Evolutionary conservation across 1,140 invertebrate genomes (phyloP).

Genomic region (Lethocerus indicus): DNA sequence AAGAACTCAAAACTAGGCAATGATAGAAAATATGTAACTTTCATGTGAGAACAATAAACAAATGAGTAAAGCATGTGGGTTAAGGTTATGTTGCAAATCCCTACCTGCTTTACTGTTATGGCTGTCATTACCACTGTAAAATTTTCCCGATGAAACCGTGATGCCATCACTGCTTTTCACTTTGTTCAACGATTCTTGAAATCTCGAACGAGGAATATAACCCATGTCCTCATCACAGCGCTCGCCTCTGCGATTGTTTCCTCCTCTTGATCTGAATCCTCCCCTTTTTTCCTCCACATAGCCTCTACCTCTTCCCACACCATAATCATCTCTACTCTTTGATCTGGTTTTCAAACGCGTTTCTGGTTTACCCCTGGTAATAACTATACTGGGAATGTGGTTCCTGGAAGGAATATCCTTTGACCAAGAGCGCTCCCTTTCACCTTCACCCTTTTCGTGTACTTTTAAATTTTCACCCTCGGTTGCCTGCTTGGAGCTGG

Average conservation of each 20-base stretch:
- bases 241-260: not conserved
- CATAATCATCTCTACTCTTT: slow-evolving; percentile 9
- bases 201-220: not conserved
- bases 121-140: not conserved
- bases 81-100: too few relatives aligned
- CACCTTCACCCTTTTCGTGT: not conserved
- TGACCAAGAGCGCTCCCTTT: not conserved
- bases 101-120: not conserved
- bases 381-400: slow-evolving; percentile 1
- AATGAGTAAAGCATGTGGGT: too few relatives aligned
- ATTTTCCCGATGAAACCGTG: not conserved
- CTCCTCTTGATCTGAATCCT: slow-evolving; percentile 1
- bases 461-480: not conserved
- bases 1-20: not conserved
- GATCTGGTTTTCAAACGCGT: slow-evolving; percentile 7
- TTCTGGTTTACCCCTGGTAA: not conserved
- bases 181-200: not conserved
- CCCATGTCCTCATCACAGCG: not conserved
- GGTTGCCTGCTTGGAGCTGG: slow-evolving; percentile 1
- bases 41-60: not conserved
- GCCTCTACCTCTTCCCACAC: slow-evolving; percentile 25
- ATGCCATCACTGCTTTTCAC: not conserved
- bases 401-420: not conserved
- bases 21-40: not conserved
- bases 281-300: slow-evolving; percentile 2